These are phyloP conservation scores for Sitta europaea DNA, from an alignment of 2,113 vertebrate species.

Conservation along the genomic window DNA sequence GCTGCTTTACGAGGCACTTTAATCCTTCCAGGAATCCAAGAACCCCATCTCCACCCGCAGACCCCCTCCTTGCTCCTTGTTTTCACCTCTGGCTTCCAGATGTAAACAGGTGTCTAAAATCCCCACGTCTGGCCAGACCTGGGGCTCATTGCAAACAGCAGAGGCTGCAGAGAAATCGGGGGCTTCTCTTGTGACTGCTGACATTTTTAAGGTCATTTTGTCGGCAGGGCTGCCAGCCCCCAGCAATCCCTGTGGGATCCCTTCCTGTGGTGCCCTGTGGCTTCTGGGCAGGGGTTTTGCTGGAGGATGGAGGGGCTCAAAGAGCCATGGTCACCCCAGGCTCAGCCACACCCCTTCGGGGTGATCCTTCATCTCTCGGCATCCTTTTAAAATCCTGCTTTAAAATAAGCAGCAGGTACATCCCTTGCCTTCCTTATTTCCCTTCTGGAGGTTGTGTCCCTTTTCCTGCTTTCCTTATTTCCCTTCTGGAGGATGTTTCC, in stretches of 20 bases:
- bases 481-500: rapidly evolving
- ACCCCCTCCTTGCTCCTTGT: background rate
- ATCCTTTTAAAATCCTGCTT: background rate
- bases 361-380: background rate
- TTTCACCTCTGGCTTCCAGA: background rate
- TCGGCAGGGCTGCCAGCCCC: background rate
- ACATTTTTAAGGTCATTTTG: background rate
- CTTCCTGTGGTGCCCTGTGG: background rate
- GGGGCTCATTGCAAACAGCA: background rate
- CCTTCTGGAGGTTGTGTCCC: rapidly evolving
- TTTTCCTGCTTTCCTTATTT: background rate
- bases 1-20: slow-evolving; percentile 24
- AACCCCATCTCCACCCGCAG: background rate
- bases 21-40: slow-evolving; percentile 10
- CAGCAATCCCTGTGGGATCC: background rate
- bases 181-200: background rate
- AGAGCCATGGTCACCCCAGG: background rate
- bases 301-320: background rate
- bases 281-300: background rate
- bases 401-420: background rate
- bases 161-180: background rate
- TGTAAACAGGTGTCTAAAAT: background rate
- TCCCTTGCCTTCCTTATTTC: background rate
- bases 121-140: background rate
- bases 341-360: background rate